A percentile compares a stretch with the other conserved stretches of the same genome.
phyloP scores from a whole-genome alignment of 2,888 invertebrate genomes.

The Nephrotoma flavescens region DNA sequence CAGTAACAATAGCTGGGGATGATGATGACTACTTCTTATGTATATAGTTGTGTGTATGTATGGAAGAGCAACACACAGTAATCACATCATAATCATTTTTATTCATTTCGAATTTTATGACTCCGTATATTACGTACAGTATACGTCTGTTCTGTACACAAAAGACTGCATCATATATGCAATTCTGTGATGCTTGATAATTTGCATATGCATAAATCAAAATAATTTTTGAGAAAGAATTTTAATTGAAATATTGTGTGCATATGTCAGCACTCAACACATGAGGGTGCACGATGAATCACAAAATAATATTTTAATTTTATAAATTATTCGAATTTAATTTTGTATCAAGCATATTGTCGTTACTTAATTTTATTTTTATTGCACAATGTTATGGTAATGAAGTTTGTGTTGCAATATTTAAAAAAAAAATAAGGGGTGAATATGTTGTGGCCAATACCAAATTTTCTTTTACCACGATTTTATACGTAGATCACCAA shows the following conservation, averaged over 20 bases:
- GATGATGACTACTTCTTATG: not conserved
- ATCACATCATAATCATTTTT: not conserved
- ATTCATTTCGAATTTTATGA: not conserved
- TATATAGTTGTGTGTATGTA: not conserved
- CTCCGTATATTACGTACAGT: not conserved
- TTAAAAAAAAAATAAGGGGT: no score
- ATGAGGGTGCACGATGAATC: not conserved
- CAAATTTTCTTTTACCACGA: no score
- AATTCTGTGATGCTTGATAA: not conserved
- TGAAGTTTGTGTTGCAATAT: no score
- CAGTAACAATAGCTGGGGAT: not conserved
- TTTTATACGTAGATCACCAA: no score
- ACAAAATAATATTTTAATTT: not conserved
- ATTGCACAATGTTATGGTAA: no score
- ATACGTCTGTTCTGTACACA: no score
- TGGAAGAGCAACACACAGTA: not conserved
- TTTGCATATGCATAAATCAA: not conserved
- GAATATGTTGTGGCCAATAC: no score
- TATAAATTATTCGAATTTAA: not conserved
- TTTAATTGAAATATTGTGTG: not conserved
- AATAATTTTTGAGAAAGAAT: not conserved
- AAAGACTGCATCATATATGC: not conserved
- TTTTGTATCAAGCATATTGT: no score
- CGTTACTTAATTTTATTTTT: no score
- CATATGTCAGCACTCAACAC: not conserved